phyloP scores from a whole-genome alignment of 2,888 invertebrate genomes.

The Polyploca ridens region DNA sequence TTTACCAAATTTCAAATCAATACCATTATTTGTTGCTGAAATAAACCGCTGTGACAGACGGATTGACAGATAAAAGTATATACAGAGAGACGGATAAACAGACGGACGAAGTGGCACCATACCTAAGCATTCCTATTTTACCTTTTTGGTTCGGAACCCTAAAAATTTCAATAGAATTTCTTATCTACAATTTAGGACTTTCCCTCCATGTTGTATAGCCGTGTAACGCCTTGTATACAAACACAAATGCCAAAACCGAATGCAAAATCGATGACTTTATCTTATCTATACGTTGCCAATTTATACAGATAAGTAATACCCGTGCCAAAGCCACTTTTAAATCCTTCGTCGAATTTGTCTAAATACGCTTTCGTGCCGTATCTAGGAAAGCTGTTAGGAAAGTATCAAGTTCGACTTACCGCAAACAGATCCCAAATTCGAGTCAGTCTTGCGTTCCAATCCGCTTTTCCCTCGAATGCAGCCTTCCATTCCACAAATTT shows the following conservation, averaged over 20 bases:
- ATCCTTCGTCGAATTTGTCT: background rate
- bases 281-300: conserved; percentile 16
- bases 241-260: conserved; percentile 12
- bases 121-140: too few relatives aligned
- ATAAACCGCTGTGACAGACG: too few relatives aligned
- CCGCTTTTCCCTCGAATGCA: conserved; percentile 29
- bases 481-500: conserved; percentile 29
- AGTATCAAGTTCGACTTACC: conserved; percentile 37
- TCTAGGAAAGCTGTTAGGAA: conserved; percentile 11
- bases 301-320: conserved; percentile 10
- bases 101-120: too few relatives aligned
- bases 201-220: too few relatives aligned
- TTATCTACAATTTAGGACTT: too few relatives aligned
- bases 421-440: conserved; percentile 29
- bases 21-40: too few relatives aligned
- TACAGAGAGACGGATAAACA: too few relatives aligned
- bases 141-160: too few relatives aligned
- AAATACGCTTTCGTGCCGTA: background rate
- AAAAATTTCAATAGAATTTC: too few relatives aligned
- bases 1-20: too few relatives aligned
- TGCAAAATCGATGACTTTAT: conserved; percentile 21
- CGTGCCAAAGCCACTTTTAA: conserved; percentile 1
- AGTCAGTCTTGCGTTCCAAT: conserved; percentile 27
- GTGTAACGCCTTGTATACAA: background rate
- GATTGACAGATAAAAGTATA: too few relatives aligned